Conservation (phyloP, 2,888 invertebrate species). For the Pachycephus smyrnensis region DNA sequence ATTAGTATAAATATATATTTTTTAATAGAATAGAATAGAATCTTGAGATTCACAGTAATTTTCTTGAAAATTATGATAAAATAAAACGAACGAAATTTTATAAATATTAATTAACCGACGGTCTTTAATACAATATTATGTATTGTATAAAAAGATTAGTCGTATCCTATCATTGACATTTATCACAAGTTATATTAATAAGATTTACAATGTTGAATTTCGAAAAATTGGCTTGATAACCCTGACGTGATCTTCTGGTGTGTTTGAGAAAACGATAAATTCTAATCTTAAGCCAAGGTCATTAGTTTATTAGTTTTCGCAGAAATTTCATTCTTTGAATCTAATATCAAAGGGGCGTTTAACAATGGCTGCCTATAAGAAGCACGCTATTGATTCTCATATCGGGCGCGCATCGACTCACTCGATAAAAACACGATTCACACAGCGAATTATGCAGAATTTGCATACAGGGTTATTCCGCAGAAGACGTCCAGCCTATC, state of each 20-base stretch:
- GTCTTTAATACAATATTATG: background rate
- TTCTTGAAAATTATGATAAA: background rate
- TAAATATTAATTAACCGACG: background rate
- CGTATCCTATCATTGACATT: background rate
- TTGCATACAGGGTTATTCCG: constrained; percentile 8
- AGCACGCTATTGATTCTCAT: background rate
- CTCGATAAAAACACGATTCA: constrained; percentile 3
- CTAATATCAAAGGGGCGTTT: background rate
- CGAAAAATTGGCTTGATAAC: background rate
- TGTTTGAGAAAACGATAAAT: background rate
- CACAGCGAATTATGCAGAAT: background rate
- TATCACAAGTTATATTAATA: background rate
- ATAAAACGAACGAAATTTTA: background rate
- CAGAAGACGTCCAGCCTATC: background rate
- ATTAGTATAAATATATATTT: background rate
- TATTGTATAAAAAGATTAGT: background rate
- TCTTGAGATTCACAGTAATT: no score
- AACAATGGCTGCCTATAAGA: background rate
- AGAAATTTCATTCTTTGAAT: background rate
- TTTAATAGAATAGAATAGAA: no score
- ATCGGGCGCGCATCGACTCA: background rate
- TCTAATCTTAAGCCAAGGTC: background rate
- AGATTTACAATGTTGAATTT: background rate
- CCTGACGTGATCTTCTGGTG: background rate
- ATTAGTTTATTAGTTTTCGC: background rate